These are phyloP conservation scores for Thymallus thymallus DNA, from an alignment of 2,113 vertebrate species.

Conservation along the genomic window DNA sequence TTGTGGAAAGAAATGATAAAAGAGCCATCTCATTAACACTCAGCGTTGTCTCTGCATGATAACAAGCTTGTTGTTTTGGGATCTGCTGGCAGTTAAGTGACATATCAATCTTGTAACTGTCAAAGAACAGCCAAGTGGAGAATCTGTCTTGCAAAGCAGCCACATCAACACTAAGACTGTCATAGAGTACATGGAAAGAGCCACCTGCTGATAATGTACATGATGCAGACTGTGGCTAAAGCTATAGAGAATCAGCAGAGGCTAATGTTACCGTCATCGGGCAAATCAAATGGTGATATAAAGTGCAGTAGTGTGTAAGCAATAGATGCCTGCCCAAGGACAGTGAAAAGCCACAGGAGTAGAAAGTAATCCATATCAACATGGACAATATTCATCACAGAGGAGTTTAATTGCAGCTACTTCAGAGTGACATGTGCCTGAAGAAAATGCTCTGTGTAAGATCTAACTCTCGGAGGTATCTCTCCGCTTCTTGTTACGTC, in stretches of 20 bases:
- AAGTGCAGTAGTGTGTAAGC: conserved; percentile 49
- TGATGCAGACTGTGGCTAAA: conserved; percentile 8
- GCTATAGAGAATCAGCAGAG: conserved; percentile 23
- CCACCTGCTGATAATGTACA: background rate
- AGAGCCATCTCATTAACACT: background rate
- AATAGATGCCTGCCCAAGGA: conserved; percentile 25
- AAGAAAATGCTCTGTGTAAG: no score
- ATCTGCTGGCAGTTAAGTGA: conserved; percentile 12
- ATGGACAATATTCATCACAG: background rate
- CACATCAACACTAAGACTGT: background rate
- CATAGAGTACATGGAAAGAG: background rate
- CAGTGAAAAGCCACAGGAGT: background rate
- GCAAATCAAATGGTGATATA: conserved; percentile 33
- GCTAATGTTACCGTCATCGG: conserved; percentile 46
- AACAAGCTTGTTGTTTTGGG: background rate
- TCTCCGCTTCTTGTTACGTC: no score
- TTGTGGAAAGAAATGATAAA: background rate
- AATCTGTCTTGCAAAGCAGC: conserved; percentile 14
- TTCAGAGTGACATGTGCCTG: background rate
- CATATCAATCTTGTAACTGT: background rate
- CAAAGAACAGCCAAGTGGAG: background rate
- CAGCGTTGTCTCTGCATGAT: background rate
- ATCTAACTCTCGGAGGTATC: no score
- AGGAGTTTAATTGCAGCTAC: background rate
- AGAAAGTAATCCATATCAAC: background rate